A percentile compares a stretch with the other conserved stretches of the same genome.
phyloP scores from a whole-genome alignment of 1,140 invertebrate species.

The Eubasilissa regina region DNA sequence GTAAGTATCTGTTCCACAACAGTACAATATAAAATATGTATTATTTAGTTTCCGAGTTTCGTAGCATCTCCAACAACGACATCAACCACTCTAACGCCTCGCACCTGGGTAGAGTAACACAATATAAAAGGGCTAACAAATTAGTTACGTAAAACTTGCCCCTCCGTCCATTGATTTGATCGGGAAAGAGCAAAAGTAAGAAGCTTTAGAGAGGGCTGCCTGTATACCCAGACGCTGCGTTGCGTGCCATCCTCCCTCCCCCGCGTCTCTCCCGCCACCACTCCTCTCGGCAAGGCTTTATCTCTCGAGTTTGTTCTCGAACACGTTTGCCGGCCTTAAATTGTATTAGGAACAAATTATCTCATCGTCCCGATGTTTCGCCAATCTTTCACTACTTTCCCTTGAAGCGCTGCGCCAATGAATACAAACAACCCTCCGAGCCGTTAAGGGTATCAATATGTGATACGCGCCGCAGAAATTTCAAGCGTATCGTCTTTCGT shows the following conservation, averaged over 20 bases:
- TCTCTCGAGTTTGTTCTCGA: constrained; percentile 58
- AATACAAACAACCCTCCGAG: constrained; percentile 7
- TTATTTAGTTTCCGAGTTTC: too few species aligned
- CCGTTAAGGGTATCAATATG: constrained; percentile 56
- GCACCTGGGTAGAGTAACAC: not conserved
- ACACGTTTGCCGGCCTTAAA: constrained; percentile 61
- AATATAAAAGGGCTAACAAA: constrained; percentile 26
- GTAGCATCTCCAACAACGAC: too few species aligned
- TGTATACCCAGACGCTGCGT: constrained; percentile 29
- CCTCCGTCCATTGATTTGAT: constrained; percentile 50
- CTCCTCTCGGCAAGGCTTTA: constrained; percentile 40
- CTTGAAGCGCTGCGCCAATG: constrained; percentile 17
- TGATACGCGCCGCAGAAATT: constrained; percentile 47
- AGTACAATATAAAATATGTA: too few species aligned
- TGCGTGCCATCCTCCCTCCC: not conserved
- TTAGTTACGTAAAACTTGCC: constrained; percentile 31
- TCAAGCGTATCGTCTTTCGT: constrained; percentile 58
- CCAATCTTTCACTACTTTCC: constrained; percentile 54
- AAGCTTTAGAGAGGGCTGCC: constrained; percentile 4
- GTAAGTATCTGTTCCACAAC: too few species aligned
- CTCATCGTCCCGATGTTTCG: constrained; percentile 56
- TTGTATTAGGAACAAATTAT: constrained; percentile 62
- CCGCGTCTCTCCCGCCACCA: not conserved
- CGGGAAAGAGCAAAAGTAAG: constrained; percentile 34
- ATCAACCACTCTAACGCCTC: too few species aligned